phyloP scores from a whole-genome alignment of 2,113 vertebrate species.

The Nanorana parkeri region DNA sequence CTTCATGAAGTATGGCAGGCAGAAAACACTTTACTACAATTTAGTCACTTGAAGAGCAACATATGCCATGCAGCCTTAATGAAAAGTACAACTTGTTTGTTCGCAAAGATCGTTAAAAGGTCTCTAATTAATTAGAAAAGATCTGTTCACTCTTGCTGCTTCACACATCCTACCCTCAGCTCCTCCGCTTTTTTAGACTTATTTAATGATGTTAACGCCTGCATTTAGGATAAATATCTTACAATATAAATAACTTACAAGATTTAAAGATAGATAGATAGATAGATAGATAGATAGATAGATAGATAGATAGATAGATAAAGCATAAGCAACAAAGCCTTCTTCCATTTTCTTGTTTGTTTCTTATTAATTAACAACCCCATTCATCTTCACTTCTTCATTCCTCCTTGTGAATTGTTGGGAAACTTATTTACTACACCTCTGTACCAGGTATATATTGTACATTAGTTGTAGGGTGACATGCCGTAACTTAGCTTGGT shows the following conservation, averaged over 20 bases:
- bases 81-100: slow-evolving; percentile 59
- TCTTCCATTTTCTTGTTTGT: not conserved
- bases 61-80: slow-evolving; percentile 54
- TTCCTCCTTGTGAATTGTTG: not conserved
- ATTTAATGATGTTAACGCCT: slow-evolving; percentile 38
- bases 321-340: too few relatives aligned
- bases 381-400: not conserved
- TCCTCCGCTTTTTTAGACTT: slow-evolving; percentile 29
- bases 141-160: slow-evolving; percentile 51
- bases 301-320: too few relatives aligned
- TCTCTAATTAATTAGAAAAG: slow-evolving; percentile 56
- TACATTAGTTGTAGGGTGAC: not conserved
- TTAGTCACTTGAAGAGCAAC: slow-evolving; percentile 51
- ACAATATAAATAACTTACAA: too few relatives aligned
- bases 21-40: slow-evolving; percentile 50
- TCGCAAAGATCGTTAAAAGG: slow-evolving; percentile 55
- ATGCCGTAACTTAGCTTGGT: too few relatives aligned
- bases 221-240: slow-evolving; percentile 1
- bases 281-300: too few relatives aligned
- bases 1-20: slow-evolving; percentile 43
- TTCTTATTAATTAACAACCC: not conserved
- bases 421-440: not conserved
- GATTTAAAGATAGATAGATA: too few relatives aligned
- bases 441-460: not conserved
- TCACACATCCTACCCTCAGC: slow-evolving; percentile 47